Base-by-base conservation (phyloP, 2,113 vertebrate genomes). In the Scolopax mira region DNA sequence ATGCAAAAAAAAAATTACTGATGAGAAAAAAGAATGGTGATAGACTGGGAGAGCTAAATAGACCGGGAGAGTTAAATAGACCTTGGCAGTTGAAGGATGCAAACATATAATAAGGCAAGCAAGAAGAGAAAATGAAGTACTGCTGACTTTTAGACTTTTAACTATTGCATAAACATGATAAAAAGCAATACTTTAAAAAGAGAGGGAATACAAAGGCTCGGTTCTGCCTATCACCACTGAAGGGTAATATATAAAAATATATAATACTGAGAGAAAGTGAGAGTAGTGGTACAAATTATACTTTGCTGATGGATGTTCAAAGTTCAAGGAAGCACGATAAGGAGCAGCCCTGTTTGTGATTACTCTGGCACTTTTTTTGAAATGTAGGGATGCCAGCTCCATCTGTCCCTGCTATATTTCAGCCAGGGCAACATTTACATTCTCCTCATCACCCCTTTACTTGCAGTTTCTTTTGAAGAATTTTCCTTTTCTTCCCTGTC, bases 381-480 rank as follows among this genome's bases (percentile, higher is more conserved):
- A 69, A 31, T 31, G 46, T 41, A 44, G 5, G 69, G 46, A 48
- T 55, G 11, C 25, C 37, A 71, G 3, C 21, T 87, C 4, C 1
- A 73, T 49, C 46, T 61, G 23, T 28, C 27, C 48, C 30, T 44
- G 33, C 39, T 87, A 6, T 70, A 28, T 84, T 90, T 93, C 57
- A 72, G 5, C 66, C 66, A 85, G 18, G 49, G 41, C 28, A 70
- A 44, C 27, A 54, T 85, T 79, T 82, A 41, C 28, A 61, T 91
- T 89, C 70, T 88, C 10, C 44, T 87, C 44, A 61, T 69, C 80
- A 54, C 23, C 41, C 57, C 88, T 89, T 74, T 54, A 35, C 62
- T 75, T 69, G 33, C 23, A 61, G 33, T 55, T 89, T 85, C 44
- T 77, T 86, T 74, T 94, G 81, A 89, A 92, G 70, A 82, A 69